Base-by-base conservation (phyloP, 2,888 invertebrate species). In the Neoitamus cyanurus region DNA sequence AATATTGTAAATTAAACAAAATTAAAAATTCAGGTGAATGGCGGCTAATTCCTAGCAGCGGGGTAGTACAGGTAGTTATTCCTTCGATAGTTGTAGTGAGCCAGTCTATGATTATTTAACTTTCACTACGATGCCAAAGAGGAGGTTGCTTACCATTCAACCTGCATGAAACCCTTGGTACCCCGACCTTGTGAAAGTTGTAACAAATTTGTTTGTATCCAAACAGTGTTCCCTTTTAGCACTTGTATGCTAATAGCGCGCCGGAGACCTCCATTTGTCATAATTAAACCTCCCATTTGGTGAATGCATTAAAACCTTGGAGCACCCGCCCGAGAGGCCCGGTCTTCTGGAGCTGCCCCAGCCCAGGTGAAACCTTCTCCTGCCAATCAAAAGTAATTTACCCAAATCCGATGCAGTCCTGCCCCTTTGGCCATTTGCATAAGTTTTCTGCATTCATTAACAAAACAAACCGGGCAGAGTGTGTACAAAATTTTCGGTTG, bases 391-490 rank as follows among this genome's bases (percentile, higher is more conserved):
- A 58, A 58, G 25, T 58, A 46, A 46, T 46, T 77, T 42, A 34
- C 37, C 78, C 58, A 78, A 78, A 78, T 78, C 34, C 11, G 31
- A 15, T 78, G 78, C 48, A 78, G 7, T 78, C 46, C 58, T 20
- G 15, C 30, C 78, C 34, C 58, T 30, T 78, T 46, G 9, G 58
- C 30, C 31, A 78, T 78, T 78, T 78, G 28, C 78, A 78, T 48
- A 78, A 78, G 13, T 48, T 75, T 78, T 58, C 48, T 48, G 78
- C 30, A 78, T 58, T 15, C 15, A 78, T 78, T 78, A 30, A 28
- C 31, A 31, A 78, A 78, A 58, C 78, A 78, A 78, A 78, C 31
- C 48, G 42, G 15, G 6, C 5, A 30, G 31, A 31, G 15, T n/a
- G 30, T 31, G 30, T 48, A 78, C 78, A 48, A 25, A 37, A 58